Conservation (phyloP, 2,888 invertebrate genomes). For the Schizaphis graminum region DNA sequence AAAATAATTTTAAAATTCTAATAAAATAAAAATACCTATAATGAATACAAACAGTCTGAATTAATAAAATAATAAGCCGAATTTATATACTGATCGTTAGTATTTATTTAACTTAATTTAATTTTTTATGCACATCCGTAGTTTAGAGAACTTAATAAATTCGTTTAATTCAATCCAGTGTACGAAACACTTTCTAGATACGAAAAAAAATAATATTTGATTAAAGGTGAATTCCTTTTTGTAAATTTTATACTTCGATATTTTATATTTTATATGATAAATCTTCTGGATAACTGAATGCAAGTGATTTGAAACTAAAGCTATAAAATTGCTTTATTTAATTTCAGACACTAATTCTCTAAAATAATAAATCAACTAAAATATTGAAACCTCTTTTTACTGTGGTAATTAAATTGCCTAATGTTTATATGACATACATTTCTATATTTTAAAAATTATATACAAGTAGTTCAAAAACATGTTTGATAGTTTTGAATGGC, state of each 20-base stretch:
- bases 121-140: constrained; percentile 22
- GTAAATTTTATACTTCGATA: background rate
- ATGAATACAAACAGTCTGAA: background rate
- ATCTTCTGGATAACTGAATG: constrained; percentile 21
- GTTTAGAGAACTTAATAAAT: background rate
- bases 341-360: background rate
- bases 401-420: background rate
- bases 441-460: background rate
- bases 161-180: background rate
- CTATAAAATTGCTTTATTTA: background rate
- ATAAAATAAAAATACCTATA: background rate
- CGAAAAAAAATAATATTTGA: background rate
- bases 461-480: background rate
- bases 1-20: background rate
- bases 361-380: background rate
- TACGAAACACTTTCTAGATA: constrained; percentile 23
- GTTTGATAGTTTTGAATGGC: background rate
- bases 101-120: constrained; percentile 6
- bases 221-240: background rate
- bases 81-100: background rate
- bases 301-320: constrained; percentile 21
- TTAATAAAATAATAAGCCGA: background rate
- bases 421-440: background rate
- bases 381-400: background rate
- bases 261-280: background rate